Evolutionary conservation across 2,113 vertebrate genomes (phyloP).

Genomic region (Amphilophus citrinellus): DNA sequence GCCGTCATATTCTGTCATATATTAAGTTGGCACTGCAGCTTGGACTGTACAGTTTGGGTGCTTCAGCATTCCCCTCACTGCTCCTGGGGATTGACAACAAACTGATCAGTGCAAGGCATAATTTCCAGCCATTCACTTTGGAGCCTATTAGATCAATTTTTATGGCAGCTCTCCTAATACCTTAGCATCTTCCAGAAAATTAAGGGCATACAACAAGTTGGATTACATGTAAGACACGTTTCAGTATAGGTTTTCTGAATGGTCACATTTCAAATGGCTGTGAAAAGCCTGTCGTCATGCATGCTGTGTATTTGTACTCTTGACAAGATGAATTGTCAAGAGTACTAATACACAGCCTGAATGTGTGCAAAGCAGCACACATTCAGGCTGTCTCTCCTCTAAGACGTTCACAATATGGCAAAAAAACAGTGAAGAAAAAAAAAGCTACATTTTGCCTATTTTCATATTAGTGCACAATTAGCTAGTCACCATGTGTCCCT

Average conservation of each 20-base stretch:
- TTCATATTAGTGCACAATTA: not conserved
- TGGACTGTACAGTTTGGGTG: not conserved
- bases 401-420: not conserved
- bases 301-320: not conserved
- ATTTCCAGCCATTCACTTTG: not conserved
- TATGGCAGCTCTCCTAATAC: not conserved
- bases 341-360: not conserved
- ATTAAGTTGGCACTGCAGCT: not conserved
- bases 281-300: not conserved
- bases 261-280: not conserved
- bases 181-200: not conserved
- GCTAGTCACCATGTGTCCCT: not conserved
- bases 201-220: not conserved
- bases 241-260: not conserved
- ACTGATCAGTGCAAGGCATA: not conserved
- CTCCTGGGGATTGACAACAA: not conserved
- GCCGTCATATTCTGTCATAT: not conserved
- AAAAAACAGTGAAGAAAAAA: not conserved
- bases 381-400: not conserved
- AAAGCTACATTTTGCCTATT: not conserved
- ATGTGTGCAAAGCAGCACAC: not conserved
- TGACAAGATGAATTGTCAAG: not conserved
- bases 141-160: not conserved
- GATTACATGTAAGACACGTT: not conserved
- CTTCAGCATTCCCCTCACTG: not conserved